Evolutionary conservation across 2,797 vertebrate species (phyloP).

Genomic region (Schizopygopsis malacanthus): DNA sequence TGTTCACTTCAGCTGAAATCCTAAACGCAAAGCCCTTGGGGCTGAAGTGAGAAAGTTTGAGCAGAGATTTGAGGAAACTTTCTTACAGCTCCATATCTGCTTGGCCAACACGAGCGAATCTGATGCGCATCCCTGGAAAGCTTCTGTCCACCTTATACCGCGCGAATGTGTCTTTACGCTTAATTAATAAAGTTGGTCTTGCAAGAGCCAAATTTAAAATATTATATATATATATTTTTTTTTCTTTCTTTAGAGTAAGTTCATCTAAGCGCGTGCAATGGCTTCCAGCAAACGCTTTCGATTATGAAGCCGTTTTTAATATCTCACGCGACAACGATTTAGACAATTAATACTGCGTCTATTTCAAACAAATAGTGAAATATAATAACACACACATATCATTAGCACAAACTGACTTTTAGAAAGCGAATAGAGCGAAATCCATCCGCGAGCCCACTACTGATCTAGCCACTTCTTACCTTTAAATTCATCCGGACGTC

Average conservation of each 20-base stretch:
- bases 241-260: slow-evolving; percentile 73
- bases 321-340: slow-evolving; percentile 85
- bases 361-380: slow-evolving; percentile 85
- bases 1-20: slow-evolving; percentile 61
- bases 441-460: slow-evolving; percentile 52
- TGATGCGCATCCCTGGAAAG: slow-evolving; percentile 45
- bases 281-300: slow-evolving; percentile 78
- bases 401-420: slow-evolving; percentile 74
- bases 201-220: background rate
- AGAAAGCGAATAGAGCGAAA: slow-evolving; percentile 70
- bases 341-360: slow-evolving; percentile 88
- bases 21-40: slow-evolving; percentile 55
- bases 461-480: slow-evolving; percentile 89
- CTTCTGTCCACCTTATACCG: slow-evolving; percentile 2
- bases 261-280: slow-evolving; percentile 78
- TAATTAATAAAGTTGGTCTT: slow-evolving; percentile 22
- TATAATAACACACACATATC: slow-evolving; percentile 76
- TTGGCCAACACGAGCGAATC: slow-evolving; percentile 48
- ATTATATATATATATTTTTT: slow-evolving; percentile 32
- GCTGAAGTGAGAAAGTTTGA: slow-evolving; percentile 69
- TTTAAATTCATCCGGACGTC: slow-evolving; percentile 84
- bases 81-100: slow-evolving; percentile 46
- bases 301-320: slow-evolving; percentile 73
- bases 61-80: slow-evolving; percentile 65
- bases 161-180: background rate